Conservation (phyloP, 1,140 invertebrate genomes). For the Drosophila paulistorum region DNA sequence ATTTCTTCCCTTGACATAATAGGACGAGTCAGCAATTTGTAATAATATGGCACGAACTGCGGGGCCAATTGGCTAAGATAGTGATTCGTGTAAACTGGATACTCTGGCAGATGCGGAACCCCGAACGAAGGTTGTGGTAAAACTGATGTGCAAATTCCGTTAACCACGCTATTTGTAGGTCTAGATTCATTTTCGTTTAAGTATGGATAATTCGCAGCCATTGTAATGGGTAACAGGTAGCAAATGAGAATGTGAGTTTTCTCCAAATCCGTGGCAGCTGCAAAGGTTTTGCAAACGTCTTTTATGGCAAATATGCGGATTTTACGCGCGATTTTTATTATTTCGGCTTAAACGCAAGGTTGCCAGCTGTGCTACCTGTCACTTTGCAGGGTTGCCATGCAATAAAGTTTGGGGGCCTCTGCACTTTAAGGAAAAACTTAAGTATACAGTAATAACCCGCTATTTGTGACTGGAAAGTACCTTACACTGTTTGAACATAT, state of each 20-base stretch:
- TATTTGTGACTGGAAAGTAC: too few species aligned
- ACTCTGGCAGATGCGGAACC: conserved; percentile 27
- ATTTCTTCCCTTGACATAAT: conserved; percentile 39
- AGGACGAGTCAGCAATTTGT: conserved; percentile 28
- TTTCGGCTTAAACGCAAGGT: not conserved
- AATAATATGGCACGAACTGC: conserved; percentile 43
- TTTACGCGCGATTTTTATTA: not conserved
- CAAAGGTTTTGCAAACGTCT: not conserved
- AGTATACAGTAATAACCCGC: not conserved
- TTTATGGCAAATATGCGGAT: conserved; percentile 31
- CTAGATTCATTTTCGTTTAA: conserved; percentile 6
- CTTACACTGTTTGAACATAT: too few species aligned
- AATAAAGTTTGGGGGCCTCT: not conserved
- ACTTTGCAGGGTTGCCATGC: not conserved
- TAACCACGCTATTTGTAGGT: conserved; percentile 47
- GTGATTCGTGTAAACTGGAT: conserved; percentile 27
- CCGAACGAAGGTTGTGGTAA: not conserved
- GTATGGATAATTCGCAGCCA: conserved; percentile 34
- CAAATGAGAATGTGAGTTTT: conserved; percentile 22
- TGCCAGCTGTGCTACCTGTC: conserved; percentile 1
- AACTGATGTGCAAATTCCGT: conserved; percentile 44
- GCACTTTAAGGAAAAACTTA: not conserved
- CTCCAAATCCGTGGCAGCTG: conserved; percentile 32
- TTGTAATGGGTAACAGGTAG: conserved; percentile 36
- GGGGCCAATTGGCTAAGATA: conserved; percentile 41